Evolutionary conservation across 2,113 vertebrate genomes (phyloP).

Genomic region (Nannospalax galili): DNA sequence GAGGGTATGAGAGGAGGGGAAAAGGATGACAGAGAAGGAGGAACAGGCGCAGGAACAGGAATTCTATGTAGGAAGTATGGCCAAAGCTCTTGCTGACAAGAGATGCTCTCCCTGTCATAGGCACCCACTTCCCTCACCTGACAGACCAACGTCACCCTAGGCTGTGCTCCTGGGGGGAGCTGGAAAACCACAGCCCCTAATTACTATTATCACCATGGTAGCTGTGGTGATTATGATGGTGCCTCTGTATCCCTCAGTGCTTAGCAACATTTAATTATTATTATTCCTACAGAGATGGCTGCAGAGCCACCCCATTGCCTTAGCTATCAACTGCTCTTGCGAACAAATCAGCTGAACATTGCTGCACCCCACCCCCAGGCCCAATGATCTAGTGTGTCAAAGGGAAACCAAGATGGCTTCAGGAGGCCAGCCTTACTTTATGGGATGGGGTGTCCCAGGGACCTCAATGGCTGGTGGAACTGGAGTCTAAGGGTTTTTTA

Average conservation of each 20-base stretch:
- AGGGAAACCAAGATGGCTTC: not conserved
- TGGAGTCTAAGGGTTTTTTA: not conserved
- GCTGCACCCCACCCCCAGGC: not conserved
- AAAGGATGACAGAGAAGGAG: not conserved
- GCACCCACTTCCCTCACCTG: not conserved
- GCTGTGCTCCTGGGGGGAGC: slow-evolving; percentile 27
- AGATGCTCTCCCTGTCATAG: not conserved
- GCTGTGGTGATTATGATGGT: slow-evolving; percentile 71
- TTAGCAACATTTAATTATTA: slow-evolving; percentile 74
- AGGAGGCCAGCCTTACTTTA: not conserved
- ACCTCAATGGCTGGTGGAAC: not conserved
- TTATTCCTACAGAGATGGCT: slow-evolving; percentile 57
- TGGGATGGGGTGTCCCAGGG: not conserved
- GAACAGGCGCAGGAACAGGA: not conserved
- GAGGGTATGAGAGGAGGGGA: not conserved
- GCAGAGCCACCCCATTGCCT: slow-evolving; percentile 29
- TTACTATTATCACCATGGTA: slow-evolving; percentile 65
- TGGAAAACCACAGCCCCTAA: slow-evolving; percentile 49
- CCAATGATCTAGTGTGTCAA: not conserved
- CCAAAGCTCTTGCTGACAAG: not conserved
- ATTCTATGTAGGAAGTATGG: not conserved
- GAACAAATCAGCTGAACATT: not conserved
- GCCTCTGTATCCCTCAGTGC: slow-evolving; percentile 69
- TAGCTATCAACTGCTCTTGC: slow-evolving; percentile 22
- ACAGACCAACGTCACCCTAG: not conserved